Conservation (phyloP, 1,140 invertebrate species). For the Plodia interpunctella region DNA sequence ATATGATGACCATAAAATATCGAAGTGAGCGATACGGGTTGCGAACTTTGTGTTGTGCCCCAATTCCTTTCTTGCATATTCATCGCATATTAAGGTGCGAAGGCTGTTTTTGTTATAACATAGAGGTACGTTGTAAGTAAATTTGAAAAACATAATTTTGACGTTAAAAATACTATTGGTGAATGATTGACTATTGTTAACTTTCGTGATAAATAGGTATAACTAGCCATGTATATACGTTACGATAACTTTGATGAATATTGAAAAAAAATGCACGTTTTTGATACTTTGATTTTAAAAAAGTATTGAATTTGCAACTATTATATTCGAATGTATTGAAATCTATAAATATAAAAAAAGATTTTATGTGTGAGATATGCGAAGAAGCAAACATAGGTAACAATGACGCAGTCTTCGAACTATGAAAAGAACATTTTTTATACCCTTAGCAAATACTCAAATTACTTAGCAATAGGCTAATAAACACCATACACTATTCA, state of each 20-base stretch:
- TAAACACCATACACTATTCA: slow-evolving; percentile 37
- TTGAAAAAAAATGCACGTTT: no score
- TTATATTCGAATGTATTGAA: no score
- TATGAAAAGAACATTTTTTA: slow-evolving; percentile 3
- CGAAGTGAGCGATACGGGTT: neutral
- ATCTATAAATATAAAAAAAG: neutral
- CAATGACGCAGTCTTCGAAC: neutral
- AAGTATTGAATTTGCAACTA: neutral
- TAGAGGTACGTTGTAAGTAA: neutral
- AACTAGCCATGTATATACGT: no score
- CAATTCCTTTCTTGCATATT: neutral
- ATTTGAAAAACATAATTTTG: no score
- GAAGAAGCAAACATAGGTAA: neutral
- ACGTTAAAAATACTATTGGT: no score
- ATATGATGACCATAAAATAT: neutral
- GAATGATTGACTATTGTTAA: no score
- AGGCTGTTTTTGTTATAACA: no score
- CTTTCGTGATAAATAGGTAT: no score
- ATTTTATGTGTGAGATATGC: neutral
- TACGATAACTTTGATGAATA: no score
- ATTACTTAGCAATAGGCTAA: slow-evolving; percentile 48
- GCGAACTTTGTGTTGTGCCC: neutral
- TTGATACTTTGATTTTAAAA: neutral
- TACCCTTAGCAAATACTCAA: slow-evolving; percentile 25
- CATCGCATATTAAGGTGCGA: no score